Percentiles rank a stretch among this genome's conserved stretches.
Conservation (phyloP, 2,888 invertebrate genomes). For the Erynnis tages region DNA sequence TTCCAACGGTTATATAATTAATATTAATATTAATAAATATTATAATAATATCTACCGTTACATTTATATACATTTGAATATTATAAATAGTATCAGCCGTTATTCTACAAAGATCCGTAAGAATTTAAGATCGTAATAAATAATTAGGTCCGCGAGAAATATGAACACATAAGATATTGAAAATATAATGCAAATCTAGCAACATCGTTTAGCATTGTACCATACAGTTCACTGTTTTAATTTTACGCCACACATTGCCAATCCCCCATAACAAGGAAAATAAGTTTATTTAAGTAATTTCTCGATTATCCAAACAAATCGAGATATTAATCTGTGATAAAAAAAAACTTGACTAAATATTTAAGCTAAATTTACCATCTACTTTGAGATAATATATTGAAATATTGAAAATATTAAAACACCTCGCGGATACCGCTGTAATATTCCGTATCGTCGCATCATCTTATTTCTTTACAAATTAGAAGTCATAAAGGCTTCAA, state of each 20-base stretch:
- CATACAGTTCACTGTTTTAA: no score
- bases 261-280: no score
- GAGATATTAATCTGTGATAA: no score
- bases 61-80: slow-evolving; percentile 19
- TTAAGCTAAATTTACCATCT: no score
- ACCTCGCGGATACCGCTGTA: slow-evolving; percentile 1
- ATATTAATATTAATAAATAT: background rate
- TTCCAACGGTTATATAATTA: background rate
- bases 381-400: background rate
- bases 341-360: background rate
- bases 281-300: no score
- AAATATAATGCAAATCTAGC: background rate
- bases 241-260: background rate
- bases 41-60: slow-evolving; percentile 17
- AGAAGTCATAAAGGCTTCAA: no score
- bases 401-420: no score
- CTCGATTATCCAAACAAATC: no score
- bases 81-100: slow-evolving; percentile 18
- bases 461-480: no score
- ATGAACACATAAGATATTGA: slow-evolving; percentile 15
- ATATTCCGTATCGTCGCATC: slow-evolving; percentile 6
- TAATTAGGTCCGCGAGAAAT: slow-evolving; percentile 18
- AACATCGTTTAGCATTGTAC: no score
- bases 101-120: slow-evolving; percentile 14
- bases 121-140: slow-evolving; percentile 14